A percentile compares a stretch with the other conserved stretches of the same genome.
These are phyloP conservation scores for Phylloscopus collybita DNA, from an alignment of 2,797 vertebrate species.

Conservation along the genomic window DNA sequence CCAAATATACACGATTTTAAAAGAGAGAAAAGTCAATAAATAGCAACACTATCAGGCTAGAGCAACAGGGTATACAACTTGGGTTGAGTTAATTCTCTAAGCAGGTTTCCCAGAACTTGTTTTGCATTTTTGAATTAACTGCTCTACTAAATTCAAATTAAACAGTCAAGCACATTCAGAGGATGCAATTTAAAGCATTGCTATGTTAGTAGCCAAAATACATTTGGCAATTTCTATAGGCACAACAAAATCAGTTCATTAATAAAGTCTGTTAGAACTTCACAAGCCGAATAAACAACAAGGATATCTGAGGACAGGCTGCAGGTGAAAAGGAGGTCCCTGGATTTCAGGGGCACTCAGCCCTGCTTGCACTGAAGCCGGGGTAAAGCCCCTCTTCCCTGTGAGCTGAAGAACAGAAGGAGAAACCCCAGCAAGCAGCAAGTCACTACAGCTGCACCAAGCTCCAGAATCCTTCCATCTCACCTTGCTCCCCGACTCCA, in stretches of 20 bases:
- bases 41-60: not conserved
- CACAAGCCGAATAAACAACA: accelerated
- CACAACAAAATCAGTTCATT: not conserved
- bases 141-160: constrained; percentile 3
- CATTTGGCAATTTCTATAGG: not conserved
- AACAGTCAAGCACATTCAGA: not conserved
- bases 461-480: not conserved
- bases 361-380: not conserved
- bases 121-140: not conserved
- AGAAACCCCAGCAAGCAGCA: not conserved
- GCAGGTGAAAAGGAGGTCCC: not conserved
- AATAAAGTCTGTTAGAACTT: not conserved
- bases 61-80: not conserved
- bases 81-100: not conserved
- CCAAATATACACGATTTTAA: not conserved
- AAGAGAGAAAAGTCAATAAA: not conserved
- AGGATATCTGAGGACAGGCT: not conserved
- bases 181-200: not conserved
- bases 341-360: not conserved
- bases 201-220: not conserved
- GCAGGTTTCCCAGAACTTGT: not conserved
- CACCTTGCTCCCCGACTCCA: not conserved
- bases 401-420: not conserved
- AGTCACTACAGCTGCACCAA: not conserved
- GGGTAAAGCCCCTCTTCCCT: not conserved